Conservation (phyloP, 2,797 vertebrate species). For the Sparidentex hasta region DNA sequence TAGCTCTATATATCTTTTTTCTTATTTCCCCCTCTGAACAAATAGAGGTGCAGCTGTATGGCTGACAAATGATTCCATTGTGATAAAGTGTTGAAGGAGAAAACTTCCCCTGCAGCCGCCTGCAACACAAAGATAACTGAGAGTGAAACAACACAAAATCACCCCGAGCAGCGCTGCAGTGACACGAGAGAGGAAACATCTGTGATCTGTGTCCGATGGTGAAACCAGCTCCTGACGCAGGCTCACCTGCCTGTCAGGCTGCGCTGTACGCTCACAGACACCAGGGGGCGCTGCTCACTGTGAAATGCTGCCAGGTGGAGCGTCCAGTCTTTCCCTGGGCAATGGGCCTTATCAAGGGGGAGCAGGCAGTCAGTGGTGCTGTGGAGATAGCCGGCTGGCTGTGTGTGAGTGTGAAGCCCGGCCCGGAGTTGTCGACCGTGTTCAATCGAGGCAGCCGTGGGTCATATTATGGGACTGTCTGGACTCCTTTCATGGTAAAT, state of each 20-base stretch:
- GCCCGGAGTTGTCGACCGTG: conserved; percentile 49
- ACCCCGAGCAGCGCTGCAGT: conserved; percentile 33
- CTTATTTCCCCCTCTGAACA: conserved; percentile 20
- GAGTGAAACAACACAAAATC: conserved; percentile 49
- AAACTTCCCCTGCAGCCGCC: conserved; percentile 42
- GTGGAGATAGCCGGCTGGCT: conserved; percentile 67
- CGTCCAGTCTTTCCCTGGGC: conserved; percentile 56
- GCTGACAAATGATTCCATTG: conserved; percentile 54
- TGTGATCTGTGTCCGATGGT: conserved; percentile 62
- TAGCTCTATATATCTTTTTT: background rate
- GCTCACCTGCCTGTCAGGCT: conserved; percentile 27
- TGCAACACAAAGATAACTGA: conserved; percentile 69
- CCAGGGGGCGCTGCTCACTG: conserved; percentile 75
- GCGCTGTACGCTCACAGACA: conserved; percentile 46
- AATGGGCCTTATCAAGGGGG: conserved; percentile 72
- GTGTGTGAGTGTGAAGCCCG: conserved; percentile 54
- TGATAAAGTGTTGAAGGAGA: conserved; percentile 41
- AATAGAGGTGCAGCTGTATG: conserved; percentile 21
- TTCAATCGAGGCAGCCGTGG: conserved; percentile 58
- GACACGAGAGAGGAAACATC: conserved; percentile 51
- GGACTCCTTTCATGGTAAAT: conserved; percentile 77
- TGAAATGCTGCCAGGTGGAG: conserved; percentile 45
- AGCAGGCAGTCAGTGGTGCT: conserved; percentile 71
- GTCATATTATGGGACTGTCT: conserved; percentile 73
- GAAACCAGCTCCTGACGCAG: conserved; percentile 28